Base-by-base conservation (phyloP, 2,113 vertebrate genomes). In the Eptatretus burgeri region DNA sequence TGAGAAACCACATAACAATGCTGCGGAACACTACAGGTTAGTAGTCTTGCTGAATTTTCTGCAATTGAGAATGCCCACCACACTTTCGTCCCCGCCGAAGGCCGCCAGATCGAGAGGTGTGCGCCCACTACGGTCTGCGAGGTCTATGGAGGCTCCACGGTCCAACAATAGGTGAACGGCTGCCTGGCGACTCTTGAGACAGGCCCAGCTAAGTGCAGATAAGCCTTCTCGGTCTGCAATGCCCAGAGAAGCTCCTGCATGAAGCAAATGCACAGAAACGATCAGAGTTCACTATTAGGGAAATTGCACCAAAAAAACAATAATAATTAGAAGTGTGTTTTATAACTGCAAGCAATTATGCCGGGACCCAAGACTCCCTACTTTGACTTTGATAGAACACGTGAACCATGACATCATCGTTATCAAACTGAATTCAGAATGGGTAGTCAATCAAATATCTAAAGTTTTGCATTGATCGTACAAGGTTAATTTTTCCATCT, bases 171-270 rank as follows among this genome's bases (percentile, higher is more conserved):
- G 82, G 71, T 80, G 86, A 68, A 95, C 91, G 20, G 89, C 81
- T 2, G 77, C 77, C 75, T 78, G 81, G 66, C 93, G 91, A 70
- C 91, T 89, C 74, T 94, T 98, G 50, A 98, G 76, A 74, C 91
- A 98, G 0, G 91, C 85, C 91, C 91, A 98, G 75, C 87, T 93
- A 71, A 98, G 70, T 1, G 86, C 81, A 0, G 83, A 85, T 70
- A 98, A 74, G 7, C 91, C 91, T 71, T 95, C 91, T 73, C 85
- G 95, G 75, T 98, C 91, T 76, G 93, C 73, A 14, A 83, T 80
- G 9, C 78, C 79, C 73, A 98, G 71, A 52, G 73, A 68, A 11
- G 89, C 87, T 68, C 84, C 89, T 95, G 73, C 17, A 68, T 68
- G 62, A 63, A 66, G 69, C 70, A 4, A 65, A 5, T 12, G 65